phyloP scores from a whole-genome alignment of 1,140 invertebrate species.

The Drosophila seguyi region DNA sequence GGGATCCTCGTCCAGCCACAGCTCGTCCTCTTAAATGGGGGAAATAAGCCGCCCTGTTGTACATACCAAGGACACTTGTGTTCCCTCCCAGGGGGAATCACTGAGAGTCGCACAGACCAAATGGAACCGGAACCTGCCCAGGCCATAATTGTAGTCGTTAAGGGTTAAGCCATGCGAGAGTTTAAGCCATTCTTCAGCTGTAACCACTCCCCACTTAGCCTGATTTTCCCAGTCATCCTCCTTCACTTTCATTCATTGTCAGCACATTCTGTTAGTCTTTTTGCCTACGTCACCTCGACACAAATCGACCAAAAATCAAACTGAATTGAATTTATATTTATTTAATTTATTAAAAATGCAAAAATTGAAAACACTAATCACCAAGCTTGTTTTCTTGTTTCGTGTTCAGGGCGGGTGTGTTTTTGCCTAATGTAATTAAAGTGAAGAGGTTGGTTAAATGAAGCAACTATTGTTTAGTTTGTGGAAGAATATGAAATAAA shows the following conservation, averaged over 20 bases:
- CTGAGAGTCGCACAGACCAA: conserved; percentile 70
- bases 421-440: background rate
- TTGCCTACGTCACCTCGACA: conserved; percentile 32
- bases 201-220: conserved; percentile 27
- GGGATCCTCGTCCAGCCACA: conserved; percentile 68
- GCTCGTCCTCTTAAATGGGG: conserved; percentile 72
- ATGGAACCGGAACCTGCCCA: conserved; percentile 76
- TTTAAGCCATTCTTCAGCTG: conserved; percentile 71
- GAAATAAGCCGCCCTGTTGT: conserved; percentile 44
- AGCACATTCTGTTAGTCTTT: conserved; percentile 27
- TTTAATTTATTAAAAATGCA: conserved; percentile 84
- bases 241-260: conserved; percentile 25
- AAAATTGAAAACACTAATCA: conserved; percentile 55
- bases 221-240: conserved; percentile 19
- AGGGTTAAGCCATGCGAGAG: conserved; percentile 59
- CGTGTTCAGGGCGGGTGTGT: too few species aligned
- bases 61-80: conserved; percentile 68
- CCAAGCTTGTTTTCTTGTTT: background rate
- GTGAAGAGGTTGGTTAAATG: background rate
- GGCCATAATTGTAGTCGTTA: conserved; percentile 73
- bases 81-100: conserved; percentile 31
- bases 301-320: conserved; percentile 74
- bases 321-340: conserved; percentile 76
- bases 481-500: background rate
- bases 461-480: background rate